Base-by-base conservation (phyloP, 2,113 vertebrate genomes). In the Rhodinocichla rosea region DNA sequence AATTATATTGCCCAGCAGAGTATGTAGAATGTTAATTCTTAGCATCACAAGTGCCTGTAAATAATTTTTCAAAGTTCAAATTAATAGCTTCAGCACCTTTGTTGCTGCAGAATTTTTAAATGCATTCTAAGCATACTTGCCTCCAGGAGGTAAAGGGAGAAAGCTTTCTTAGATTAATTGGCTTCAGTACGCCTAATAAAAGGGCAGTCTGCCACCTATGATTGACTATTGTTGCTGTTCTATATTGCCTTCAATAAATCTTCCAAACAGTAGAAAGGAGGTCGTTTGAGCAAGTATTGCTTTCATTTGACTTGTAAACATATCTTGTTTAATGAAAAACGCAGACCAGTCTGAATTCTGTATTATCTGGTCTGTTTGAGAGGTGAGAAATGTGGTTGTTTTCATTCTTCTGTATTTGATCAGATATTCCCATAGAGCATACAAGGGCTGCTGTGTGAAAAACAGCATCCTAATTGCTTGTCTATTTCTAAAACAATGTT, bases 321-420 rank as follows among this genome's bases (percentile, higher is more conserved):
- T 75, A 52, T 64, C 42, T 39, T 53, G 21, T 83, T 96, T 95
- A 95, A 92, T 93, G 70, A 93, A 94, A 97, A 94, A 87, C 78
- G 71, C 62, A n/a, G 37, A 37, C 47, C 65, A 56, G 57, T 94
- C 81, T 94, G 75, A 95, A 69, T 71, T 86, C 57, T 75, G 85
- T 74, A 68, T 70, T 76, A 68, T 95, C 80, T 92, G 30, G 35
- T 92, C 30, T 57, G 42, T 84, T 88, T 87, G 76, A 87, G 83
- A 96, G 59, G 60, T 81, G 60, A 93, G 87, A 82, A 85, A 87
- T 68, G 52, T 26, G 35, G 64, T 68, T 92, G 76, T 75, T 96
- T 91, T 76, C 35, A 42, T 89, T 96, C 22, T 71, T 63, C 40
- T 74, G 17, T 67, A 28, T 57, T 76, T 69, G 49, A 86, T 49